Percentiles rank a stretch among this genome's conserved stretches.
These are phyloP conservation scores for Perizoma flavofasciatum DNA, from an alignment of 2,888 invertebrate species.

Conservation along the genomic window DNA sequence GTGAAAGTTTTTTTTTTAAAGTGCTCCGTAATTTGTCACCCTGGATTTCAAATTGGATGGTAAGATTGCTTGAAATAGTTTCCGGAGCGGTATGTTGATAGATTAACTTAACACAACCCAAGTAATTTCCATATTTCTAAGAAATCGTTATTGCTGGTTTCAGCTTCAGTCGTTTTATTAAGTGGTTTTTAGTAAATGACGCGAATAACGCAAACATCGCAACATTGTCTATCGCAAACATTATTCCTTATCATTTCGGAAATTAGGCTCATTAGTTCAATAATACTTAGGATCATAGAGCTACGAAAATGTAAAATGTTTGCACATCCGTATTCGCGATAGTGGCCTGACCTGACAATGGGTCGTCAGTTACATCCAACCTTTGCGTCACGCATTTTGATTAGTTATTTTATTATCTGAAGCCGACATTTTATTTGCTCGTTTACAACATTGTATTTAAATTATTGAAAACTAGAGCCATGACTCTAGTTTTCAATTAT, in stretches of 20 bases:
- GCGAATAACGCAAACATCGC: too few relatives aligned
- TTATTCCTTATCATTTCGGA: not conserved
- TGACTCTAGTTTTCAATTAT: too few relatives aligned
- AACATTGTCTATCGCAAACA: too few relatives aligned
- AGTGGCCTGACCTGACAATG: conserved; percentile 28
- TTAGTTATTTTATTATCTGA: conserved; percentile 22
- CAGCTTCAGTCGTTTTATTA: not conserved
- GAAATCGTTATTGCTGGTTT: not conserved
- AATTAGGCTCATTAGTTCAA: not conserved
- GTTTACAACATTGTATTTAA: conserved; percentile 5
- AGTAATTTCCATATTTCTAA: conserved; percentile 8
- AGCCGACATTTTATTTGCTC: conserved; percentile 3
- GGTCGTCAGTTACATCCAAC: conserved; percentile 34
- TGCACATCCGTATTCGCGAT: conserved; percentile 24
- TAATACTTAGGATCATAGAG: not conserved
- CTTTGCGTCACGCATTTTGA: conserved; percentile 41
- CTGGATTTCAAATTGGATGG: conserved; percentile 73
- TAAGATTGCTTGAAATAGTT: conserved; percentile 38
- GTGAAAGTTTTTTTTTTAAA: conserved; percentile 43
- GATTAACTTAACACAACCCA: conserved; percentile 1
- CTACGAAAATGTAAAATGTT: not conserved
- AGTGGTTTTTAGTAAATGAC: not conserved
- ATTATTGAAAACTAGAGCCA: not conserved
- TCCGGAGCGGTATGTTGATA: conserved; percentile 2
- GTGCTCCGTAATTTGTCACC: conserved; percentile 50